Conservation (phyloP, 2,797 vertebrate species). For the Alectoris magna region DNA sequence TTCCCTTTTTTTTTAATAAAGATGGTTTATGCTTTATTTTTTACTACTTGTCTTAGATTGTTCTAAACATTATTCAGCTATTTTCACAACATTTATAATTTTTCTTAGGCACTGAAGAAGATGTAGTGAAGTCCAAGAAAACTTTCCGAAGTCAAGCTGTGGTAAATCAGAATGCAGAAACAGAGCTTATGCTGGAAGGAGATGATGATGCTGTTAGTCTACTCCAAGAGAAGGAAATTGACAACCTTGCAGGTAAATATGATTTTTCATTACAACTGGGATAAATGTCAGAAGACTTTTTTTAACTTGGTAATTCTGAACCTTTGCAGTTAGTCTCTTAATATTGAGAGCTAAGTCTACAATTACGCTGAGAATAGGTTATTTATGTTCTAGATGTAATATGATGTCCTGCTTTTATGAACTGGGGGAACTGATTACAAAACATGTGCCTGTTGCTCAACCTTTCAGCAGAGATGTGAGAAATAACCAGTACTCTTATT, state of each 20-base stretch:
- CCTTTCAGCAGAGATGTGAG: background rate
- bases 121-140: slow-evolving; percentile 92
- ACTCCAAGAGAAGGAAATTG: slow-evolving; percentile 97
- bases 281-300: background rate
- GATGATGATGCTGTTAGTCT: slow-evolving; percentile 97
- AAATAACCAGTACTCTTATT: background rate
- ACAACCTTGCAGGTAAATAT: slow-evolving; percentile 94
- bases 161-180: slow-evolving; percentile 94
- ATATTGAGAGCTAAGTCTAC: background rate
- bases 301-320: background rate
- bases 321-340: background rate
- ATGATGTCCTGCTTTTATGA: background rate
- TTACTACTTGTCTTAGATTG: background rate
- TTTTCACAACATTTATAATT: slow-evolving; percentile 39
- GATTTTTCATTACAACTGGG: background rate
- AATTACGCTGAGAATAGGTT: background rate
- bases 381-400: background rate
- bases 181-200: slow-evolving; percentile 97
- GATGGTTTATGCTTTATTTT: background rate
- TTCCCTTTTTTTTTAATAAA: background rate
- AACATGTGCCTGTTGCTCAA: background rate
- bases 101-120: slow-evolving; percentile 89
- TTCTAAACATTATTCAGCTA: background rate
- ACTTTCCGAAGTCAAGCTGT: slow-evolving; percentile 93
- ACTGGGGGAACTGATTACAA: background rate